Base-by-base conservation (phyloP, 2,888 invertebrate species). In the Cremastinae sp. region DNA sequence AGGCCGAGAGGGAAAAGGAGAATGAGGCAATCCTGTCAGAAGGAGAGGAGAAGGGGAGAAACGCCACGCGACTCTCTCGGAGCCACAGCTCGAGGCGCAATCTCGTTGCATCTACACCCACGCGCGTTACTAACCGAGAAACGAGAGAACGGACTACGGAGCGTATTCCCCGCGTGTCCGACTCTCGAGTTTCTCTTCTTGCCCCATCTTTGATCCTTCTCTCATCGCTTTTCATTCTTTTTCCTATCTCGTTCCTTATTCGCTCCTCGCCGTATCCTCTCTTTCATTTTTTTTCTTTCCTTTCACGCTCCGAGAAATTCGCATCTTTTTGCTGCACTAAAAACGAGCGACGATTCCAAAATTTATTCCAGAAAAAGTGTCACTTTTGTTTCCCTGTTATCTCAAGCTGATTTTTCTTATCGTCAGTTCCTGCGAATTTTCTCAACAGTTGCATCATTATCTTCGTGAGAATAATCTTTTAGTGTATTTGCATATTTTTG, bases 51-150 rank as follows among this genome's bases (percentile, higher is more conserved):
- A 74, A 81, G 80, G 80, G 85, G 84, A 69, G 79, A 77, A 78
- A 79, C 53, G 85, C 86, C 86, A 86, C 86, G 86, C 86, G 86
- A 86, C 86, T 86, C 84, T 78, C 73, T 66, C 58, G 73, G 71
- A 76, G 65, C 68, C 68, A n/a, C n/a, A 74, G 80, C 72, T 69
- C 77, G 71, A 61, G 80, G 68, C 79, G 79, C 84, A 86, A 86
- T 86, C 85, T 84, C 80, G 83, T 80, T 80, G 83, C 83, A 86
- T 86, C 85, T 86, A 84, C 84, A 80, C 85, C 85, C 85, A 85
- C 86, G 85, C 86, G 85, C 83, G 78, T 79, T 43, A 74, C 82
- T 78, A 81, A 82, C 80, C 79, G 80, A 80, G 80, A 79, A 78
- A 80, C 79, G 79, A 53, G 70, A 53, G 70, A 66, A 72, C 62